Conservation (phyloP, 1,140 invertebrate genomes). For the Lucilia cuprina region DNA sequence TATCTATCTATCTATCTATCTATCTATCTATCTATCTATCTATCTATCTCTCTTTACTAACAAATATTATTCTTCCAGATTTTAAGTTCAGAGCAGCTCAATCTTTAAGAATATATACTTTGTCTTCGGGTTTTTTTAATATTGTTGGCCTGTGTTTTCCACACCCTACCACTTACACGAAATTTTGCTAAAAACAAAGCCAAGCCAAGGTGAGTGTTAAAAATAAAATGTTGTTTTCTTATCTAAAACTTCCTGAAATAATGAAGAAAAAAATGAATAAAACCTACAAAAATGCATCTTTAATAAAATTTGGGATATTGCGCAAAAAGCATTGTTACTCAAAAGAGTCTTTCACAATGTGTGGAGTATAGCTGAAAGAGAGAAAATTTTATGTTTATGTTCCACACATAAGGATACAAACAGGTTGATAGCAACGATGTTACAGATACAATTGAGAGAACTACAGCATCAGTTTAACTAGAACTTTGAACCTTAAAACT, state of each 20-base stretch:
- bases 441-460: conserved; percentile 1
- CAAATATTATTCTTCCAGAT: too few species aligned
- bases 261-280: neutral
- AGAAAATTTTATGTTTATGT: neutral
- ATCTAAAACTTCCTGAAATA: neutral
- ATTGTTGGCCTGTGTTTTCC: too few species aligned
- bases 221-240: neutral
- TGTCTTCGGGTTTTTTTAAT: too few species aligned
- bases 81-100: too few species aligned
- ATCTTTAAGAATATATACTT: too few species aligned
- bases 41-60: too few species aligned
- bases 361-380: neutral
- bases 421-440: neutral
- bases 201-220: neutral
- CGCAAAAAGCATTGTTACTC: neutral
- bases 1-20: too few species aligned
- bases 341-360: neutral
- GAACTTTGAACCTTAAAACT: conserved; percentile 13
- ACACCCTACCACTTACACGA: too few species aligned
- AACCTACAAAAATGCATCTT: neutral
- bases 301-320: neutral
- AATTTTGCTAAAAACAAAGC: neutral
- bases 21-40: too few species aligned
- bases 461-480: conserved; percentile 22
- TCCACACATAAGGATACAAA: neutral